Base-by-base conservation (phyloP, 2,888 invertebrate genomes). In the Choristoneura rosaceana region DNA sequence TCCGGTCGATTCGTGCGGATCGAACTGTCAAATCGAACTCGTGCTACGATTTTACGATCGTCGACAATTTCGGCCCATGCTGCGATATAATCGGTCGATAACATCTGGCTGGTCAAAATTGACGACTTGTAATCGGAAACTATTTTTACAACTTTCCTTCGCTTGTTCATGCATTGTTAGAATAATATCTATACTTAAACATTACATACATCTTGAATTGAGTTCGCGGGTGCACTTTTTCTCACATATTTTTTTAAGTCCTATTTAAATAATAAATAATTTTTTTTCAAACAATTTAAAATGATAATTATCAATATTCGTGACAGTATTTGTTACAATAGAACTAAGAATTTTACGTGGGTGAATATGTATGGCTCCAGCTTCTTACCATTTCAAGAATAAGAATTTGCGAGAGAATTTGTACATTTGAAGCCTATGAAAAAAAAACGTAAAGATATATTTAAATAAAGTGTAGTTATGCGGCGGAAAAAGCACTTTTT, bases 61-160 rank as follows among this genome's bases (percentile, higher is more conserved):
- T 15, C 15, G 69, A 62, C 34, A 34, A 58, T 70, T 52, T 47
- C 15, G 65, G 64, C 70, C 52, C 43, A 50, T 58, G 52, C 52
- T 14, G 41, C 61, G 61, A 66, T 61, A 45, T 43, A 43, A 66
- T 71, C 59, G n/a, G 33, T 33, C 60, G 70, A 70, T 70, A 70
- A 60, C 60, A 65, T 66, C 52, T 45, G 58, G 38, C n/a, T 38
- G 65, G 47, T 50, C 60, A 59, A 59, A 70, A 60, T 59, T 50
- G 59, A 64, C 50, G 25, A 58, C 15, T 62, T 43, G 10, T 4
- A 10, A n/a, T 33, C 15, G 9, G 33, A 2, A 52, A 52, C 33
- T 8, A 15, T 41, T n/a, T 2, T 59, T 59, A 25, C 38, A 2
- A 59, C 14, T 8, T 25, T 55, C 25, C 3, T 55, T 12, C 12